Base-by-base conservation (phyloP, 1,140 invertebrate species). In the Bombyx mandarina region DNA sequence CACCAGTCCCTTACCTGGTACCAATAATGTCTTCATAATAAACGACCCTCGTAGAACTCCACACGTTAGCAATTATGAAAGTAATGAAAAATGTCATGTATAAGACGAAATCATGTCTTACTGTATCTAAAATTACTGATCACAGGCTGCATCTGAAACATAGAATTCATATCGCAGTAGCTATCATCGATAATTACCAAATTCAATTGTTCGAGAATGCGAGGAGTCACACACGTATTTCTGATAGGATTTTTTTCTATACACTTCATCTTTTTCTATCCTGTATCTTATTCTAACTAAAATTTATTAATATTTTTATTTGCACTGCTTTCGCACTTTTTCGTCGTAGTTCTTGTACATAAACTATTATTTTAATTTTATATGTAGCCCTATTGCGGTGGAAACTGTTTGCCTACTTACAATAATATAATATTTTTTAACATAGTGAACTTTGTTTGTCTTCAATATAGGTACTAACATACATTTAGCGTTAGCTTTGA, bases 1-100 rank as follows among this genome's bases (percentile, higher is more conserved):
- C 84, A 77, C 82, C 85, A 88, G 86, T 87, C 86, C 86, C 64
- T 82, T 80, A 81, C 85, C 86, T 80, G 88, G 88, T 89, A 89
- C 79, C 67, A 67, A 73, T 75, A 66, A 61, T 65, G 62, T 74
- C 70, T 76, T 72, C 71, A 75, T 80, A 77, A 65, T 75, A 79
- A 76, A 60, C 65, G 69, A 69, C 73, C 75, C 79, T 73, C 56
- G 83, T 86, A 86, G 79, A 59, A 60, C 52, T 66, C 70, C 61
- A 35, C 26, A 35, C 26, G 26, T 35, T 35, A 35, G 26, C 26
- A 35, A 35, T 35, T 35, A 35, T 35, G 26, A 35, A 35, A 2
- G 4, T 35, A 35, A 35, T 35, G 26, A 35, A 35, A 35, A 35
- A 35, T 35, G 26, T 1, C 26, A 35, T 35, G 26, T 35, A 35